phyloP scores from a whole-genome alignment of 2,888 invertebrate genomes.

The Drosophila mercatorum region DNA sequence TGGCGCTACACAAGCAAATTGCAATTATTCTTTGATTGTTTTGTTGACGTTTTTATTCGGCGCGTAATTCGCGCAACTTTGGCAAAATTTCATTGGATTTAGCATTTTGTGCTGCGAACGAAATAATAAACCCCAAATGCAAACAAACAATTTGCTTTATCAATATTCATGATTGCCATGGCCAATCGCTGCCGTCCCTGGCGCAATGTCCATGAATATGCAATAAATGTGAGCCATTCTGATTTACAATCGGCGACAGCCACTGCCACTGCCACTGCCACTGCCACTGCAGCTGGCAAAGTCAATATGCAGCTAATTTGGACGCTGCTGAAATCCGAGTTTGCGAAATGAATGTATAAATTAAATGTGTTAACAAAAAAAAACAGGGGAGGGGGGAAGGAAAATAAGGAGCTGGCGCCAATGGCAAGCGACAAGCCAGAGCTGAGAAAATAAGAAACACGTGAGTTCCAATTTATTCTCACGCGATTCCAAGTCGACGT shows the following conservation, averaged over 20 bases:
- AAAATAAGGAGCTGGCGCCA: conserved; percentile 35
- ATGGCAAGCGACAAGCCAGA: conserved; percentile 36
- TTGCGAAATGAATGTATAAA: background rate
- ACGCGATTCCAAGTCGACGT: conserved; percentile 22
- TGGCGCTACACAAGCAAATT: background rate
- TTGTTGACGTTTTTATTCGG: conserved; percentile 6
- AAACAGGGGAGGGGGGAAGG: conserved; percentile 1
- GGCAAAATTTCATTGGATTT: conserved; percentile 28
- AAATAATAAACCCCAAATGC: conserved; percentile 54
- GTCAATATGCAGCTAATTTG: conserved; percentile 54
- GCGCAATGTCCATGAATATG: conserved; percentile 64
- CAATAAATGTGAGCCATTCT: conserved; percentile 54
- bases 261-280: background rate
- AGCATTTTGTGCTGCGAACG: conserved; percentile 33
- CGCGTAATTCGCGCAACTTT: conserved; percentile 25
- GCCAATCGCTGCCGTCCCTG: conserved; percentile 26
- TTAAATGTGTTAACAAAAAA: conserved; percentile 1
- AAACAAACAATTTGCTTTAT: conserved; percentile 70
- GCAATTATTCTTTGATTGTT: conserved; percentile 15
- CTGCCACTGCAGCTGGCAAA: conserved; percentile 50
- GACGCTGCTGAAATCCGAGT: conserved; percentile 11
- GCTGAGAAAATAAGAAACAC: conserved; percentile 2
- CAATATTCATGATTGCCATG: conserved; percentile 69
- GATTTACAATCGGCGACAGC: conserved; percentile 41
- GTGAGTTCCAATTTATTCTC: conserved; percentile 32